A percentile compares a stretch with the other conserved stretches of the same genome.
Conservation (phyloP, 2,888 invertebrate species). For the Aleiodes leptofemur region DNA sequence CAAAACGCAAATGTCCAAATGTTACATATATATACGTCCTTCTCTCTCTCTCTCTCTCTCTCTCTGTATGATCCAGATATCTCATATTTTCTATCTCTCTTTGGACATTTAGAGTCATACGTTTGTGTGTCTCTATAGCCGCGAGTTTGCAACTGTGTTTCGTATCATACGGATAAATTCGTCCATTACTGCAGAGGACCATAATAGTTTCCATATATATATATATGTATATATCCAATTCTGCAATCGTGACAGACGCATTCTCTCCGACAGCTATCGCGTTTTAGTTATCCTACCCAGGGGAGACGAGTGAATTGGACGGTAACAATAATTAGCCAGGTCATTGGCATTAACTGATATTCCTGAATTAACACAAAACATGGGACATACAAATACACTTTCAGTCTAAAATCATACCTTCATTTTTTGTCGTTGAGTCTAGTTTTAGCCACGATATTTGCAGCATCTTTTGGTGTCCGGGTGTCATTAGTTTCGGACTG, state of each 20-base stretch:
- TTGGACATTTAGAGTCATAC: conserved; percentile 17
- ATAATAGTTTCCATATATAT: conserved; percentile 3
- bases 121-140: conserved; percentile 15
- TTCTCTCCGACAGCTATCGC: conserved; percentile 12
- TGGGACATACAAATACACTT: neutral
- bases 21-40: conserved; percentile 1
- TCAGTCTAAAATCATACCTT: neutral
- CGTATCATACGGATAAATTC: conserved; percentile 34
- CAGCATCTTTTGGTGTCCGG: conserved; percentile 7
- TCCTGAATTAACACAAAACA: neutral
- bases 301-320: conserved; percentile 26
- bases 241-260: conserved; percentile 27
- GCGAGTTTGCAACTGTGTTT: neutral
- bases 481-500: conserved; percentile 46
- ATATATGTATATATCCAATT: conserved; percentile 2
- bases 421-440: neutral
- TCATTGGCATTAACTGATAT: conserved; percentile 14
- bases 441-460: conserved; percentile 5
- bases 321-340: conserved; percentile 33
- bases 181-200: conserved; percentile 28
- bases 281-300: conserved; percentile 29
- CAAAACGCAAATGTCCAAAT: conserved; percentile 4
- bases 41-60: conserved; percentile 25
- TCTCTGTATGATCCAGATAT: conserved; percentile 33
- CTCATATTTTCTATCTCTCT: conserved; percentile 22